A percentile compares a stretch with the other conserved stretches of the same genome.
phyloP scores from a whole-genome alignment of 2,113 vertebrate species.

The Melierax canorus region DNA sequence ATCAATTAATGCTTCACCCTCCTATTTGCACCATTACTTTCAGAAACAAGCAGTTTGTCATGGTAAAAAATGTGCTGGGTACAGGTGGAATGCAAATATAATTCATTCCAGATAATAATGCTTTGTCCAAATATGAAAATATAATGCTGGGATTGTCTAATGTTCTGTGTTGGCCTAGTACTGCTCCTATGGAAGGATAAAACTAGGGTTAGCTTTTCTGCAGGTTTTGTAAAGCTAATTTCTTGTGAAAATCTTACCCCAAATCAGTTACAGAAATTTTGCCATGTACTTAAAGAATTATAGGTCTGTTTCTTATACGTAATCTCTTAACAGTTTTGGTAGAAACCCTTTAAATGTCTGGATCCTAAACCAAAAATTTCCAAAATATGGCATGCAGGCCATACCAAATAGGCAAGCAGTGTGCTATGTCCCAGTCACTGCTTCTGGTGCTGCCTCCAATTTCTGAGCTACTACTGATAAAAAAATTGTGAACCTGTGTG shows the following conservation, averaged over 20 bases:
- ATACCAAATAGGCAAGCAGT: neutral
- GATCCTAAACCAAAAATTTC: neutral
- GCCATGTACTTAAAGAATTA: neutral
- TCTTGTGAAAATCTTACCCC: neutral
- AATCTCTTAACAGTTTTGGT: neutral
- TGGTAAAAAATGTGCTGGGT: neutral
- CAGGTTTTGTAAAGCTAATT: neutral
- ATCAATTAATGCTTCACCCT: neutral
- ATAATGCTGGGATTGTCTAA: neutral
- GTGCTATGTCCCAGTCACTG: neutral
- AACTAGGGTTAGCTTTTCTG: neutral
- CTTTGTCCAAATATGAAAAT: neutral
- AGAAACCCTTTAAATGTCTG: neutral
- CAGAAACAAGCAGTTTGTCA: neutral
- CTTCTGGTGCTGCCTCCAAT: neutral
- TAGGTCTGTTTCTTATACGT: neutral
- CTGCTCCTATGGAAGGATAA: neutral
- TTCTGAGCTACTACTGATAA: neutral
- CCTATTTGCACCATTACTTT: neutral
- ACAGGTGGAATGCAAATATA: neutral
- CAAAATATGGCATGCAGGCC: neutral
- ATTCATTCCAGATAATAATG: neutral
- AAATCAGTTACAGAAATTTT: neutral
- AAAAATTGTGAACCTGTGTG: neutral
- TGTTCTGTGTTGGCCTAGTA: neutral